Base-by-base conservation (phyloP, 1,140 invertebrate species). In the Dolichoris vasculosae region DNA sequence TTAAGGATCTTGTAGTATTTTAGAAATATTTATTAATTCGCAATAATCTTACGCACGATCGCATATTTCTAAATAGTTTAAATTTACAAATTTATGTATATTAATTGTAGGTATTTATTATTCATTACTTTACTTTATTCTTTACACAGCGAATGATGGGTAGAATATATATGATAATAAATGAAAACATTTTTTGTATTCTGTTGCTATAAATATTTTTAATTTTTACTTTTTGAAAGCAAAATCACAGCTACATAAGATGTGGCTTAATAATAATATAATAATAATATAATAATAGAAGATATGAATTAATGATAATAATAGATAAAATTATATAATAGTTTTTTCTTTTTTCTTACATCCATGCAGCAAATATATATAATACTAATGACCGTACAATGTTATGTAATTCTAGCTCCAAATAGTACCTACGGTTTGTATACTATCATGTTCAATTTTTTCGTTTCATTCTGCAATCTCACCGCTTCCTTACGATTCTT, bases 221-320 rank as follows among this genome's bases (percentile, higher is more conserved):
- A 93, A 92, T 93, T 91, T 92, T 93, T 91, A 93, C 92, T 93
- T 92, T 91, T 92, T 91, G 90, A 93, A 93, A 93, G 92, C 92
- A 92, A 93, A 93, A 93, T 93, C 92, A 93, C 92, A 93, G 92
- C 92, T 93, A 93, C 92, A 93, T 93, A 93, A 92, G 89, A 91
- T 92, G 91, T 93, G 89, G 90, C 92, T 92, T 89, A 88, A 91
- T 92, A 89, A 89, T 90, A 88, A 91, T 91, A 89, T 89, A 88
- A 88, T 87, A 87, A 87, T 87, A 86, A 88, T 90, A 88, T 89
- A 88, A 91, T 90, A 88, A 90, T 89, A 90, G 83, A 88, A 87
- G 88, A 88, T 89, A 90, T 90, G 89, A 90, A 91, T 91, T 89
- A 84, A 90, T 86, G 87, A 91, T 89, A 90, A 91, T 90, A 92